Evolutionary conservation across 2,888 invertebrate species (phyloP).

Genomic region (Drosophila kokeensis): DNA sequence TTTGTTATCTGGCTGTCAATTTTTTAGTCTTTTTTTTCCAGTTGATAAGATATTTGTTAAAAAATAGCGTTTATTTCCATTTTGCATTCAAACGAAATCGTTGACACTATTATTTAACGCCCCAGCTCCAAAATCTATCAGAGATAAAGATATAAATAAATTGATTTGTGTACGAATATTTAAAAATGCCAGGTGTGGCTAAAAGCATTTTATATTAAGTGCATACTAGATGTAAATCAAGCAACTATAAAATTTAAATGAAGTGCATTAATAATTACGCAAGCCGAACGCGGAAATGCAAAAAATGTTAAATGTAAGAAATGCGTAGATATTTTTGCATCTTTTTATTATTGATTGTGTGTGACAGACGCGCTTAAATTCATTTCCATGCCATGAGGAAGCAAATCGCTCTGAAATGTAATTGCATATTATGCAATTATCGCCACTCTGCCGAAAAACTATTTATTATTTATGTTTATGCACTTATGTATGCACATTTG

Average conservation of each 20-base stretch:
- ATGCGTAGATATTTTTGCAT: conserved; percentile 58
- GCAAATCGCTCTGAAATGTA: conserved; percentile 20
- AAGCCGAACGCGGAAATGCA: conserved; percentile 63
- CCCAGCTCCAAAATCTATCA: conserved; percentile 16
- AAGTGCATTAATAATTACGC: conserved; percentile 51
- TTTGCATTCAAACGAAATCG: conserved; percentile 15
- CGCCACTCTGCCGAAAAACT: conserved; percentile 22
- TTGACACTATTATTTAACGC: conserved; percentile 28
- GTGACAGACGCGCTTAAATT: conserved; percentile 32
- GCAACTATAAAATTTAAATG: conserved; percentile 39
- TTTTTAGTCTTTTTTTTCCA: not conserved
- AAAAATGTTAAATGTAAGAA: conserved; percentile 10
- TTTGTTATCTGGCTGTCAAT: conserved; percentile 28
- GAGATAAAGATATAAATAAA: conserved; percentile 3
- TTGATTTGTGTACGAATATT: conserved; percentile 32
- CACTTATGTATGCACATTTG: not conserved
- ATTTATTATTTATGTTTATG: conserved; percentile 3
- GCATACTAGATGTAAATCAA: conserved; percentile 39
- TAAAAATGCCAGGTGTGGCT: conserved; percentile 6
- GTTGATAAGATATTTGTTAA: conserved; percentile 33
- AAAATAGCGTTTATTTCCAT: conserved; percentile 8
- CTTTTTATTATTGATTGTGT: conserved; percentile 60
- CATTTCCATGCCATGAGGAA: conserved; percentile 48
- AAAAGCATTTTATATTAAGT: conserved; percentile 21
- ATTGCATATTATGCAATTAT: conserved; percentile 18